Evolutionary conservation across 2,113 vertebrate species (phyloP).

Genomic region (Struthio camelus): DNA sequence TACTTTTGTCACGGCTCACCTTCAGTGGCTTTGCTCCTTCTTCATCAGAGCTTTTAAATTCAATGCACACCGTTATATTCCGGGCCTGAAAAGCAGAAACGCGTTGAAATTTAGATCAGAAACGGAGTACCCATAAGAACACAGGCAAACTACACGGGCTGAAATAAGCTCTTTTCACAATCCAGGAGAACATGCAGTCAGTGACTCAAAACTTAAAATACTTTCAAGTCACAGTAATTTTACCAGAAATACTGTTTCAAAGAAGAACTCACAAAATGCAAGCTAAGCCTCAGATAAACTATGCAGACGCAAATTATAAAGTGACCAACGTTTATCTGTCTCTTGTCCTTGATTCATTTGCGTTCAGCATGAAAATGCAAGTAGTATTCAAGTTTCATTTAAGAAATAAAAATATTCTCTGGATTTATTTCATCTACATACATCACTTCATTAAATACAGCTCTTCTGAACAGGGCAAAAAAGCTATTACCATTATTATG

Average conservation of each 20-base stretch:
- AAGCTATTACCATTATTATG: background rate
- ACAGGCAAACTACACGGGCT: background rate
- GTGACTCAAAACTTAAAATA: background rate
- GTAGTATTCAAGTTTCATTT: background rate
- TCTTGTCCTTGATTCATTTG: background rate
- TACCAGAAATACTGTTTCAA: background rate
- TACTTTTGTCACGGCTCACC: conserved; percentile 71
- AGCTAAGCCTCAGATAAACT: background rate
- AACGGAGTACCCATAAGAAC: background rate
- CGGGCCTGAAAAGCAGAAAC: conserved; percentile 83
- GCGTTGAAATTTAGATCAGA: background rate
- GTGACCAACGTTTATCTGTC: background rate
- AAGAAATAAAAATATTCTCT: background rate
- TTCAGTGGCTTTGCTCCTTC: conserved; percentile 89
- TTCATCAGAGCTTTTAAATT: conserved; percentile 94
- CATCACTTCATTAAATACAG: background rate
- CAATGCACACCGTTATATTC: conserved; percentile 92
- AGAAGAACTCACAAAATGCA: conserved; percentile 1
- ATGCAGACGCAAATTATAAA: background rate
- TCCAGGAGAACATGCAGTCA: background rate
- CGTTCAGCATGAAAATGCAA: background rate
- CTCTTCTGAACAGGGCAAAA: background rate
- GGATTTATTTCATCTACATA: background rate
- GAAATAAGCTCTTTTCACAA: conserved; percentile 50
- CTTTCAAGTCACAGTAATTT: background rate